Conservation (phyloP, 53 echinoderm and acorn worm species). For the Paracentrotus lividus region DNA sequence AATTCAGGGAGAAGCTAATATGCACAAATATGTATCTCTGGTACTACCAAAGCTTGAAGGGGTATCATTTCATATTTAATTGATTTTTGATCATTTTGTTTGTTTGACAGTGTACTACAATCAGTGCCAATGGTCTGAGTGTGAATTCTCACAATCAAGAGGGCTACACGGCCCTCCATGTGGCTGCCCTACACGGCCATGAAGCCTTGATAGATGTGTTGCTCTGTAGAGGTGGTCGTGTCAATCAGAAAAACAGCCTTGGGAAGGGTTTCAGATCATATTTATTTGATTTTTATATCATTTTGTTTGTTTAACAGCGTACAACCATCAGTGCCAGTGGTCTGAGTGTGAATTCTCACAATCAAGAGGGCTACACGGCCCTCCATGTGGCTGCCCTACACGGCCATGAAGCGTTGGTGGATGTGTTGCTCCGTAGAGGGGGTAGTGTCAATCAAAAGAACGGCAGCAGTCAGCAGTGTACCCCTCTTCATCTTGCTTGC, state of each 20-base stretch:
- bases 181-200: conserved; percentile 93
- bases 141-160: conserved; percentile 88
- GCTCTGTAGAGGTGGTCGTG: conserved; percentile 87
- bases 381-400: conserved; percentile 93
- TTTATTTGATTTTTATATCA: too few relatives aligned
- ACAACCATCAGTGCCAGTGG: conserved; percentile 79
- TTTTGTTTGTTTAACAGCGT: conserved; percentile 72
- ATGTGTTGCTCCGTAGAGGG: conserved; percentile 88
- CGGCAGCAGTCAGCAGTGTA: conserved; percentile 86
- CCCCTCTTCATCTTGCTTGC: conserved; percentile 91
- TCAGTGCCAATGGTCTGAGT: conserved; percentile 79
- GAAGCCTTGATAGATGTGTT: conserved; percentile 82
- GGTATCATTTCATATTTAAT: too few relatives aligned
- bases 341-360: conserved; percentile 87
- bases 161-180: conserved; percentile 91
- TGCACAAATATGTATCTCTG: too few relatives aligned
- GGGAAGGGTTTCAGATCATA: too few relatives aligned
- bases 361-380: conserved; percentile 88
- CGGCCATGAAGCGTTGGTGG: conserved; percentile 89
- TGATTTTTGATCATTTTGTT: neutral
- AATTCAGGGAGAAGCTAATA: too few relatives aligned
- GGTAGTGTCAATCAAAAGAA: conserved; percentile 85
- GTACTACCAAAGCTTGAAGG: too few relatives aligned
- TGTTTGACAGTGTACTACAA: conserved; percentile 80
- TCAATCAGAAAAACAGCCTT: conserved; percentile 85